A percentile compares a stretch with the other conserved stretches of the same genome.
These are phyloP conservation scores for Brachionus asplanchnoidis DNA, from an alignment of 1,140 invertebrate species.

Conservation along the genomic window DNA sequence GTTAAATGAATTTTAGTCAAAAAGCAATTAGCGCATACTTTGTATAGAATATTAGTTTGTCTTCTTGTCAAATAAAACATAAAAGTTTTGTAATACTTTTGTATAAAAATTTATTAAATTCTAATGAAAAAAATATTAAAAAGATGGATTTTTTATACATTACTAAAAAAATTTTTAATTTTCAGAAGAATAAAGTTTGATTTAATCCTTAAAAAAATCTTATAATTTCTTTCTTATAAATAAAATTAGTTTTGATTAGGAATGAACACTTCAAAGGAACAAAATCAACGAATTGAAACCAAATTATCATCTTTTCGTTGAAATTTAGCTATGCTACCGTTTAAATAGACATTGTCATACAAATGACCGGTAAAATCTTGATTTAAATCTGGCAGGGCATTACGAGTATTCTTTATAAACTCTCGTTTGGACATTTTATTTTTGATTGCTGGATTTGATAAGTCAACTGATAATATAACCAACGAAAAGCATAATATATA, in stretches of 20 bases:
- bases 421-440: constrained; percentile 64
- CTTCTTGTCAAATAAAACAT: too few relatives aligned
- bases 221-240: neutral
- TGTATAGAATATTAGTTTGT: too few relatives aligned
- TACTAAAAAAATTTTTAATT: too few relatives aligned
- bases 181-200: too few relatives aligned
- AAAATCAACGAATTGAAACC: neutral
- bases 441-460: constrained; percentile 60
- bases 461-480: constrained; percentile 61
- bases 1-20: too few relatives aligned
- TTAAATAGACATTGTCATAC: constrained; percentile 61
- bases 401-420: constrained; percentile 61
- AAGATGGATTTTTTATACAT: too few relatives aligned
- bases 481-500: constrained; percentile 61
- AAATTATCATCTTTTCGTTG: neutral
- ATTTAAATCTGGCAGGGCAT: constrained; percentile 54
- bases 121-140: neutral
- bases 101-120: neutral
- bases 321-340: constrained; percentile 57
- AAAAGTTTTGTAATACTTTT: too few relatives aligned
- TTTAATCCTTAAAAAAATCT: neutral
- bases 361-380: constrained; percentile 60
- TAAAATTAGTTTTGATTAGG: neutral
- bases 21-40: too few relatives aligned
- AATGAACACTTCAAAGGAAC: neutral